Base-by-base conservation (phyloP, 2,888 invertebrate species). In the Drosophila mayaguana region DNA sequence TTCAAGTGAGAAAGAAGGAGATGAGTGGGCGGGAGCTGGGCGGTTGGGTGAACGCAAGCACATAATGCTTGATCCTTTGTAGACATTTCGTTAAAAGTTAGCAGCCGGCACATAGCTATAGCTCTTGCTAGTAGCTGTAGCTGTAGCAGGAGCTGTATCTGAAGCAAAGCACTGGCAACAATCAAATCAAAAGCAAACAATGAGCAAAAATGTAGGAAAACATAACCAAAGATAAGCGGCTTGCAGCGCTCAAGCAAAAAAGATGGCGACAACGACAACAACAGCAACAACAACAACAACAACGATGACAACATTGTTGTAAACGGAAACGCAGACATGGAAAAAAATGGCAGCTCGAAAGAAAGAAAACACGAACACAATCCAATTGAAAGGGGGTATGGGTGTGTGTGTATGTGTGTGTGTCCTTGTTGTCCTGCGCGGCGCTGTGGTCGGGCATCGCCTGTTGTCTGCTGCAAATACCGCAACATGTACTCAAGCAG, bases 401-500 rank as follows among this genome's bases (percentile, higher is more conserved):
- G 69, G 78, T 70, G 75, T 78, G 86, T 77, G 80, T 76, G 71
- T 80, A 81, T 76, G 80, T 72, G 65, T 69, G 80, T 71, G 80
- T 82, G 86, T 83, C 85, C 85, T 83, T 85, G 83, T 84, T 71
- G 70, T 63, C 60, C 63, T 65, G 73, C 50, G 53, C 45, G 65
- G 66, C 69, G 57, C 60, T 34, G 64, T 59, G 59, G 73, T 45
- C 54, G 75, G 60, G 67, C 63, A 40, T 40, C 51, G 76, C 68
- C 74, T 86, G 84, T 87, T 88, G 89, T 89, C 87, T 88, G 88
- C 88, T 80, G 86, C 90, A 90, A 89, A 90, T 90, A 89, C 89
- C 90, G 83, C 90, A 89, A 90, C 90, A 89, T 90, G 90, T 90
- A 87, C 88, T 89, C 89, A 83, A 89, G 87, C 89, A 90, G 89